These are phyloP conservation scores for Halocynthia roretzi DNA, from an alignment of 23 tunicate species.

Conservation along the genomic window DNA sequence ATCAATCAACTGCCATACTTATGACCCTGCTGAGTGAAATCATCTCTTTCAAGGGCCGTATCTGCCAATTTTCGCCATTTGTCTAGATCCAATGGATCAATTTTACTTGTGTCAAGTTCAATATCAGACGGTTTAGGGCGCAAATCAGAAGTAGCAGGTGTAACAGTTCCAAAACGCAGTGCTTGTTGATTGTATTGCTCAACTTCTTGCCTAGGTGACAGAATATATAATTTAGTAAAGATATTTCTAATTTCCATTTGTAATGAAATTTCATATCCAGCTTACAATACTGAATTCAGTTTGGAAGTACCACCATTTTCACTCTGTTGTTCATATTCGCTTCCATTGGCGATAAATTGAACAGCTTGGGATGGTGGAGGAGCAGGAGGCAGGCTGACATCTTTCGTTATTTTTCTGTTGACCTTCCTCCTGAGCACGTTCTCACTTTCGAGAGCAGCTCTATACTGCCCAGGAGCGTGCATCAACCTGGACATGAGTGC, in stretches of 20 bases:
- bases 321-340: no score
- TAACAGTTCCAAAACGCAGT: background rate
- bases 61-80: constrained; percentile 83
- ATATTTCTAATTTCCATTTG: background rate
- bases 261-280: no score
- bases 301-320: no score
- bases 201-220: constrained; percentile 1
- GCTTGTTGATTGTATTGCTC: constrained; percentile 9
- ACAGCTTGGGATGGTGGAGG: constrained; percentile 19
- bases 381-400: constrained; percentile 8
- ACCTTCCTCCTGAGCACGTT: background rate
- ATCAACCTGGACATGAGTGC: constrained; percentile 30
- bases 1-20: constrained; percentile 24
- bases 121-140: background rate
- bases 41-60: constrained; percentile 36
- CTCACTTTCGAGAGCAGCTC: background rate
- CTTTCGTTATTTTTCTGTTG: background rate
- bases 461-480: constrained; percentile 21
- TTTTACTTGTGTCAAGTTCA: constrained; percentile 46
- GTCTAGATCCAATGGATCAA: constrained; percentile 85
- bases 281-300: background rate
- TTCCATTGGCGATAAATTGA: no score
- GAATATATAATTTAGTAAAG: background rate
- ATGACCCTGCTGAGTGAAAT: constrained; percentile 58
- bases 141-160: background rate